Percentiles rank a stretch among this genome's conserved stretches.
Conservation (phyloP, 2,113 vertebrate genomes). For the Suncus etruscus region DNA sequence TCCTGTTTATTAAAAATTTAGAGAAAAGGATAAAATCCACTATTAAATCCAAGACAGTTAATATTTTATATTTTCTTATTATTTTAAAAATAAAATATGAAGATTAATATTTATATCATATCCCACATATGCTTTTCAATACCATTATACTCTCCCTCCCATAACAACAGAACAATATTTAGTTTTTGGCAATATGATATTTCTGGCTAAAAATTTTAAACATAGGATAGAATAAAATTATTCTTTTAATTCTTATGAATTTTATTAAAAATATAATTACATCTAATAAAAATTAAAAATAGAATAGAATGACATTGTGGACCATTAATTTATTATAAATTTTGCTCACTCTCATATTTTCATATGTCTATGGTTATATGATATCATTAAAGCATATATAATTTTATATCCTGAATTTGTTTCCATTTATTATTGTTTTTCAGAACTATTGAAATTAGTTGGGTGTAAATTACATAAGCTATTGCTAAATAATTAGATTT, state of each 20-base stretch:
- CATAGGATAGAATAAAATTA: background rate
- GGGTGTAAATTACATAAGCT: background rate
- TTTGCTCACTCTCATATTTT: background rate
- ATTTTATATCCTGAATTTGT: background rate
- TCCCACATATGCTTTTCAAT: background rate
- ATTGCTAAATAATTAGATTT: background rate
- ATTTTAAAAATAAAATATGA: constrained; percentile 31
- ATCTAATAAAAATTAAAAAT: background rate
- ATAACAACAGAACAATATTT: background rate
- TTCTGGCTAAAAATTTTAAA: background rate
- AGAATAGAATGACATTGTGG: constrained; percentile 38
- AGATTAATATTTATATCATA: background rate
- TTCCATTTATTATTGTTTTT: background rate
- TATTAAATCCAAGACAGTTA: background rate
- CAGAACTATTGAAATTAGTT: background rate
- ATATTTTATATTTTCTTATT: too few species aligned
- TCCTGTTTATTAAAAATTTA: constrained; percentile 12
- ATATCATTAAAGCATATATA: background rate
- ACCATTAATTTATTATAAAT: background rate
- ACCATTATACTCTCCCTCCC: background rate
- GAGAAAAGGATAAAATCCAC: constrained; percentile 33
- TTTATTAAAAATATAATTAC: background rate
- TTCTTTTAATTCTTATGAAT: background rate
- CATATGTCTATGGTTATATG: background rate
- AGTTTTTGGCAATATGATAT: constrained; percentile 43